phyloP scores from a whole-genome alignment of 2,888 invertebrate species.

The Ophion costatus region DNA sequence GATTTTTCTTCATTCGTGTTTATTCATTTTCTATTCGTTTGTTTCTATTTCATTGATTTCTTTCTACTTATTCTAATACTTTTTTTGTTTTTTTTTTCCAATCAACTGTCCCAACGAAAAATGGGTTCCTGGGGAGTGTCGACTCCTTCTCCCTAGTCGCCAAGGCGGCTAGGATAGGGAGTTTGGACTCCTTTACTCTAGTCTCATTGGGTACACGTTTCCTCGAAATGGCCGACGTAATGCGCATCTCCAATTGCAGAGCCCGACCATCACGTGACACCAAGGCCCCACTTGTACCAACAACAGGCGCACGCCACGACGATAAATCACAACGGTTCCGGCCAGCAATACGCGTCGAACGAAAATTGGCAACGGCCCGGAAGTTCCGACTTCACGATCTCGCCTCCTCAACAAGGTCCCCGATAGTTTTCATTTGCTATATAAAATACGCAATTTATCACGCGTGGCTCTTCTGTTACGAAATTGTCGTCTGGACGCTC shows the following conservation, averaged over 20 bases:
- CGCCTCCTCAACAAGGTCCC: constrained; percentile 71
- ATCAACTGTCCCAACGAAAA: neutral
- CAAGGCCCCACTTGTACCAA: constrained; percentile 80
- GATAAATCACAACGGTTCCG: constrained; percentile 80
- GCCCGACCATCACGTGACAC: constrained; percentile 75
- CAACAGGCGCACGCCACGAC: constrained; percentile 74
- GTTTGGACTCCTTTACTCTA: too few relatives aligned
- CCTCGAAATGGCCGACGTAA: too few relatives aligned
- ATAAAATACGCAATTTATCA: too few relatives aligned
- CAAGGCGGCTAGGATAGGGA: too few relatives aligned
- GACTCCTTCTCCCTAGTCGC: too few relatives aligned
- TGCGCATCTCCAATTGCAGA: constrained; percentile 68
- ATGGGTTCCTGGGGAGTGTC: too few relatives aligned
- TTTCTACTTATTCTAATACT: too few relatives aligned
- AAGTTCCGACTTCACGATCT: constrained; percentile 74
- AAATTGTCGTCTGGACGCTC: constrained; percentile 29
- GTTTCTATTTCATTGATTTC: too few relatives aligned
- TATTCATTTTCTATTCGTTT: too few relatives aligned
- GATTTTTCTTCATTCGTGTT: too few relatives aligned
- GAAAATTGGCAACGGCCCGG: constrained; percentile 79
- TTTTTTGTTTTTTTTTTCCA: neutral
- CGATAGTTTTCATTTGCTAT: too few relatives aligned
- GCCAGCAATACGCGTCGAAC: constrained; percentile 77
- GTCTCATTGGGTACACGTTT: too few relatives aligned
- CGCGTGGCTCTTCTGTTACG: neutral